Conservation (phyloP, 2,888 invertebrate species). For the Aphidius colemani region DNA sequence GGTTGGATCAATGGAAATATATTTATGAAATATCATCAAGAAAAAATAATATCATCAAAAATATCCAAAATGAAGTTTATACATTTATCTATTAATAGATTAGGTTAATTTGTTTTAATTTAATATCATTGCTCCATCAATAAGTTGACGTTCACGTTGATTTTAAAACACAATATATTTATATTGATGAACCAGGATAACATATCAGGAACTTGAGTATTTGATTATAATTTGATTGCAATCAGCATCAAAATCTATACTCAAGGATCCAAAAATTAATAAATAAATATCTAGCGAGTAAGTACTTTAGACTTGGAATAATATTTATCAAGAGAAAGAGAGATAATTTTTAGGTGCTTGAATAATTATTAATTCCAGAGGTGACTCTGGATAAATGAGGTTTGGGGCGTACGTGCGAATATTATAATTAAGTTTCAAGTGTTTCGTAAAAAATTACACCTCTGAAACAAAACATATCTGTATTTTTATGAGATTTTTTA, state of each 20-base stretch:
- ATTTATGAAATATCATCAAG: no score
- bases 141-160: no score
- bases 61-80: no score
- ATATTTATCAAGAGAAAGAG: constrained; percentile 20
- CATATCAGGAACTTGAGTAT: constrained; percentile 53
- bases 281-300: constrained; percentile 41
- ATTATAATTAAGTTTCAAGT: constrained; percentile 30
- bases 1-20: no score
- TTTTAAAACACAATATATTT: constrained; percentile 8
- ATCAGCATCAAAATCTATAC: constrained; percentile 8
- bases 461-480: constrained; percentile 45
- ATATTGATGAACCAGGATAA: constrained; percentile 57
- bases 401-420: constrained; percentile 30
- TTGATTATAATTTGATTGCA: constrained; percentile 28
- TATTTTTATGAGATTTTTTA: constrained; percentile 52
- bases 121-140: neutral
- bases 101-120: no score
- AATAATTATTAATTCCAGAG: constrained; percentile 10
- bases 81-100: no score
- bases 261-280: constrained; percentile 29
- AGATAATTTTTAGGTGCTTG: constrained; percentile 8
- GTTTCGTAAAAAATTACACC: constrained; percentile 26
- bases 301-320: constrained; percentile 47
- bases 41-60: no score
- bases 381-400: constrained; percentile 3